Conservation (phyloP, 2,888 invertebrate species). For the Molorchus minor region DNA sequence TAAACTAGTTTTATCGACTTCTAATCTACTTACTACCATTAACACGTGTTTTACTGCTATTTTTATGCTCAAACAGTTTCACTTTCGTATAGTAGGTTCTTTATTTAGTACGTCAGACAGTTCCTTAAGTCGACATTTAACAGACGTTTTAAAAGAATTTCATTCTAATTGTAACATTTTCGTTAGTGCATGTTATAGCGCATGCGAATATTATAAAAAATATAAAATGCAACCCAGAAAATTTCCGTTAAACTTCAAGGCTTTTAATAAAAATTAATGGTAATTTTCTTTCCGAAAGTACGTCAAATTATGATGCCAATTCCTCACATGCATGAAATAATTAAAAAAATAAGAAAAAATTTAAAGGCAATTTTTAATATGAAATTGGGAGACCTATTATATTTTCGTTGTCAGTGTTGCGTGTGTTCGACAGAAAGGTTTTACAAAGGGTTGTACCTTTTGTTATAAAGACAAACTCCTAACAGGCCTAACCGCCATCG, state of each 20-base stretch:
- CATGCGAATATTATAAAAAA: too few species aligned
- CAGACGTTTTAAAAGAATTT: too few species aligned
- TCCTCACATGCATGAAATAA: too few species aligned
- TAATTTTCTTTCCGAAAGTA: too few species aligned
- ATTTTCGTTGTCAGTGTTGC: neutral
- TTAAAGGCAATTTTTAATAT: constrained; percentile 8
- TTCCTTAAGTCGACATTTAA: neutral
- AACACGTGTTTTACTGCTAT: neutral
- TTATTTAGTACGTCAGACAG: neutral
- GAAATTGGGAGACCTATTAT: neutral
- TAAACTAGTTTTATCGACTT: neutral
- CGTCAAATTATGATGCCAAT: too few species aligned
- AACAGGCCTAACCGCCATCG: constrained; percentile 8
- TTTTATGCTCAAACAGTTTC: neutral
- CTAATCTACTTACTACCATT: neutral
- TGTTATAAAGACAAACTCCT: constrained; percentile 21
- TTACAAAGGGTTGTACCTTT: constrained; percentile 20
- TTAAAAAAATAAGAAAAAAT: neutral
- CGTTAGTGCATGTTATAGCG: too few species aligned
- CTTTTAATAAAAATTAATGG: too few species aligned
- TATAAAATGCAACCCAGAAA: too few species aligned
- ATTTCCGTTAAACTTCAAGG: too few species aligned
- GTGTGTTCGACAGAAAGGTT: constrained; percentile 12
- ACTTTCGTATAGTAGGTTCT: neutral
- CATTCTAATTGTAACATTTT: neutral